These are phyloP conservation scores for Dryomyza anilis DNA, from an alignment of 2,888 invertebrate genomes.

Conservation along the genomic window DNA sequence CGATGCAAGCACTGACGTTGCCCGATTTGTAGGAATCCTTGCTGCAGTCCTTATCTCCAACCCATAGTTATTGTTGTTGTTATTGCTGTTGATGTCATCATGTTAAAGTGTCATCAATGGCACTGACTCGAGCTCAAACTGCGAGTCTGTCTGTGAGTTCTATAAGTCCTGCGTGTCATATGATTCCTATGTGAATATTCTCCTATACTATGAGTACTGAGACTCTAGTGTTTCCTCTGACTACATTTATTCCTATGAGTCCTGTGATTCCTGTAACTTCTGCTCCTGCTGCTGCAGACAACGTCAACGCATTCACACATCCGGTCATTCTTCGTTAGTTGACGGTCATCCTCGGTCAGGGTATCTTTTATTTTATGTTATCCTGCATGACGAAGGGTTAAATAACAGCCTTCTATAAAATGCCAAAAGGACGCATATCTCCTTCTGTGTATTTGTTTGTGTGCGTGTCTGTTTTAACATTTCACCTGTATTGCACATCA, in stretches of 20 bases:
- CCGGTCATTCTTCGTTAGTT: too few relatives aligned
- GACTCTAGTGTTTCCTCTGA: too few relatives aligned
- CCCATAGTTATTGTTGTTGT: too few relatives aligned
- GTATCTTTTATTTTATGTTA: constrained; percentile 15
- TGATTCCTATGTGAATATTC: background rate
- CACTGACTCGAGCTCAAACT: background rate
- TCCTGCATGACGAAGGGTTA: constrained; percentile 18
- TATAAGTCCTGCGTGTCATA: constrained; percentile 2
- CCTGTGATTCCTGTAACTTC: too few relatives aligned
- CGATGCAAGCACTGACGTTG: too few relatives aligned
- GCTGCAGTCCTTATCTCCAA: too few relatives aligned
- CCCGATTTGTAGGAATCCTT: too few relatives aligned
- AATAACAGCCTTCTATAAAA: constrained; percentile 7
- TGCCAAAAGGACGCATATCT: background rate
- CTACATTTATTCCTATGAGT: too few relatives aligned
- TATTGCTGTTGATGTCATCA: too few relatives aligned
- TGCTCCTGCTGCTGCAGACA: background rate
- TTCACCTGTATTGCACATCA: constrained; percentile 5
- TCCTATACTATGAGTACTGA: too few relatives aligned
- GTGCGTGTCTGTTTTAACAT: background rate
- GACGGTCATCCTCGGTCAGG: too few relatives aligned
- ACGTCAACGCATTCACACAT: too few relatives aligned
- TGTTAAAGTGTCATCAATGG: background rate
- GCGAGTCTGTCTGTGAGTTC: background rate
- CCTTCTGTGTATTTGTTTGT: background rate